Base-by-base conservation (phyloP, 2,888 invertebrate genomes). In the Timema cristinae region DNA sequence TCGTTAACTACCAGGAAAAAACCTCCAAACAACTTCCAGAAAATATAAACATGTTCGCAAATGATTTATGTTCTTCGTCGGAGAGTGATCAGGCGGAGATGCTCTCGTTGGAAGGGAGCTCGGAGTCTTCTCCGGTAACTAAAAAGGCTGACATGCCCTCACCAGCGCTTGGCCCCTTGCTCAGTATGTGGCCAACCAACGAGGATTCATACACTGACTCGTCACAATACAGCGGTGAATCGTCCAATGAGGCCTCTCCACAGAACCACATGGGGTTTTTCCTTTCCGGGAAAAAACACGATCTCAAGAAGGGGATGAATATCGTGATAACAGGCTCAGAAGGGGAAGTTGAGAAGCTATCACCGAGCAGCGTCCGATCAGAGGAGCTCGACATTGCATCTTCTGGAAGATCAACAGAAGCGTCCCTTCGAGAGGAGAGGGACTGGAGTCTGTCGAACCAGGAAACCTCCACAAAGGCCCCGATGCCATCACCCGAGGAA, bases 401-500 rank as follows among this genome's bases (percentile, higher is more conserved):
- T 32, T 32, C 32, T 4, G 32, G 59, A 9, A 59, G 32, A 4
- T 32, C 15, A 1, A 59, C 32, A 13, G 59, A 59, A 32, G 59
- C 32, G 59, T 59, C 32, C 15, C 32, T 59, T 9, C 59, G n/a
- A 16, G 73, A 70, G 11, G 72, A 72, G n/a, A 49, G 56, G 49
- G 73, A 71, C 50, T 73, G 71, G 73, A 69, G 68, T 54, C 48
- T 66, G 7, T 54, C 73, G 32, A 71, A 54, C 52, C 50, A 54
- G 7, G 73, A 74, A 50, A 71, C 71, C 52, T 71, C 68, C 10
- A 71, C 73, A 0, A 75, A 80, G 8, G 82, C 81, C 0, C 83
- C 82, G 13, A 76, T 83, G 74, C 82, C 82, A 66, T 83, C 83
- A 7, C 83, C 83, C 0, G 83, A 83, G 76, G 82, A 82, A 73